phyloP scores from a whole-genome alignment of 2,888 invertebrate species.

The Stegana nigrithorax region DNA sequence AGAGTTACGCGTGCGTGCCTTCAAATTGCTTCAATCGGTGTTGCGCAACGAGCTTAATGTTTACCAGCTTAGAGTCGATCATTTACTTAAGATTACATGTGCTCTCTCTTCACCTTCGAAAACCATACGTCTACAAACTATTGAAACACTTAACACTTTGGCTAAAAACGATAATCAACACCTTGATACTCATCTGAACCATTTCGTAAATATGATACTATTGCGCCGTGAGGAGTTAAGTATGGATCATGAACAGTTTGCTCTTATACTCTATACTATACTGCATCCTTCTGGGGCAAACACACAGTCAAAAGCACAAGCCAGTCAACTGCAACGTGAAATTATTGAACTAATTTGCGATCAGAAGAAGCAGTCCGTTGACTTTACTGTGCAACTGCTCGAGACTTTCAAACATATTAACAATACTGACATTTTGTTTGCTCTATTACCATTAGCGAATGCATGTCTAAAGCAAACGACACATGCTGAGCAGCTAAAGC shows the following conservation, averaged over 20 bases:
- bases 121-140: slow-evolving; percentile 71
- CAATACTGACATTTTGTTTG: slow-evolving; percentile 41
- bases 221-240: slow-evolving; percentile 73
- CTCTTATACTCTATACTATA: slow-evolving; percentile 74
- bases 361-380: slow-evolving; percentile 35
- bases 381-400: slow-evolving; percentile 45
- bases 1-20: slow-evolving; percentile 71
- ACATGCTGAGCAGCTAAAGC: slow-evolving; percentile 35
- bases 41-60: slow-evolving; percentile 15
- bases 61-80: slow-evolving; percentile 35
- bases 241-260: slow-evolving; percentile 76
- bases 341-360: slow-evolving; percentile 43
- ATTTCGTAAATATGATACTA: slow-evolving; percentile 59
- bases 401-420: slow-evolving; percentile 56
- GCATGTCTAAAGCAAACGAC: neutral
- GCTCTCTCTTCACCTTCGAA: slow-evolving; percentile 72
- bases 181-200: slow-evolving; percentile 58
- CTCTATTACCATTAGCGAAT: slow-evolving; percentile 47
- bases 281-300: slow-evolving; percentile 54
- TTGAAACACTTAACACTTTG: slow-evolving; percentile 70
- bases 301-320: slow-evolving; percentile 51
- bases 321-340: slow-evolving; percentile 37
- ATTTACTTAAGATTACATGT: slow-evolving; percentile 64
- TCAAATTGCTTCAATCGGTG: slow-evolving; percentile 58
- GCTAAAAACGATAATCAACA: neutral